phyloP scores from a whole-genome alignment of 2,888 invertebrate species.

The Oscheius sp. region DNA sequence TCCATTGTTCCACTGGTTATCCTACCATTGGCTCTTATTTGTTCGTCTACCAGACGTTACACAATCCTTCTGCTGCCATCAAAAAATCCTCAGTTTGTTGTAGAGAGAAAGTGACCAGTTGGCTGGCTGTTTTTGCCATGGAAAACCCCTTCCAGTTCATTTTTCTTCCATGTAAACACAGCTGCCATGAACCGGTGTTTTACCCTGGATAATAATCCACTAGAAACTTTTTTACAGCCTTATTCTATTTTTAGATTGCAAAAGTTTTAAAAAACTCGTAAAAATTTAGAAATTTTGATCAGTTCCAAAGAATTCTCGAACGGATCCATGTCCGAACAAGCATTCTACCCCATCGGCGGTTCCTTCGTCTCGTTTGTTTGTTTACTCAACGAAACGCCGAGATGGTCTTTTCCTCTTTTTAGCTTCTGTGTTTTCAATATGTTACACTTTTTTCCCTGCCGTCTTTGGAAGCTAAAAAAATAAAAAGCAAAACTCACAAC shows the following conservation, averaged over 20 bases:
- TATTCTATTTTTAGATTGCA: too few species aligned
- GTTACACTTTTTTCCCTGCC: neutral
- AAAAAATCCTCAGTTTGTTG: neutral
- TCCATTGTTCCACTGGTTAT: too few species aligned
- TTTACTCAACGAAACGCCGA: neutral
- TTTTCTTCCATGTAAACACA: neutral
- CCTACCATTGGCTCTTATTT: too few species aligned
- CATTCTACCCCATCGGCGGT: neutral
- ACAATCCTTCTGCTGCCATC: neutral
- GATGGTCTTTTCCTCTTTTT: neutral
- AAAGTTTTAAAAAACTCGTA: too few species aligned
- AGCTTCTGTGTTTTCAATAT: neutral
- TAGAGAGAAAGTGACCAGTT: too few species aligned
- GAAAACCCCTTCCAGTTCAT: too few species aligned
- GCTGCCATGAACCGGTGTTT: constrained; percentile 4
- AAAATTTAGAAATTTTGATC: too few species aligned
- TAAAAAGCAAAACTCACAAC: neutral
- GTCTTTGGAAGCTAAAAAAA: too few species aligned
- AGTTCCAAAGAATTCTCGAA: neutral
- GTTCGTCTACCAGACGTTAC: neutral
- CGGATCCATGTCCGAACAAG: neutral
- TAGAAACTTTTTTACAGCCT: neutral
- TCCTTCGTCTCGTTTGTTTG: constrained; percentile 10
- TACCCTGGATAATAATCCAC: constrained; percentile 4
- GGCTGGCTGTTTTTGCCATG: neutral